These are phyloP conservation scores for Mythimna pallens DNA, from an alignment of 2,888 invertebrate species.

Conservation along the genomic window DNA sequence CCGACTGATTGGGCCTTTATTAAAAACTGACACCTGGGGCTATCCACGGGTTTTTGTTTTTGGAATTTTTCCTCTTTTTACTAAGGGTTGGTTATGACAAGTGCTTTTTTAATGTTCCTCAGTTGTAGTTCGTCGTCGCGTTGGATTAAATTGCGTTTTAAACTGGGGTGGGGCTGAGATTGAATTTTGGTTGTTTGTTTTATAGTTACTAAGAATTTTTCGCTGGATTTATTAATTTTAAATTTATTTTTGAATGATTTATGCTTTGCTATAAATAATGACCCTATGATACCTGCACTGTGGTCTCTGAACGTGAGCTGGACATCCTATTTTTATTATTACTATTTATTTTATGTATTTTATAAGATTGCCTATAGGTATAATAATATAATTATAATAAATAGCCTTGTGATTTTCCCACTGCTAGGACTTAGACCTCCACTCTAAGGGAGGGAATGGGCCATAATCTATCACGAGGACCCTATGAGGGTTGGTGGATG, in stretches of 20 bases:
- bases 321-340: no score
- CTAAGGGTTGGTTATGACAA: constrained; percentile 62
- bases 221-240: not conserved
- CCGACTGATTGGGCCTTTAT: constrained; percentile 89
- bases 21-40: constrained; percentile 90
- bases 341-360: no score
- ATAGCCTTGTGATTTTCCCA: no score
- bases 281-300: no score
- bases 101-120: constrained; percentile 61
- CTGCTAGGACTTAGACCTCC: no score
- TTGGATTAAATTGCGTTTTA: constrained; percentile 54
- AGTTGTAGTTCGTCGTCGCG: constrained; percentile 41
- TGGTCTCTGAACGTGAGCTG: no score
- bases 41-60: constrained; percentile 69
- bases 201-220: not conserved
- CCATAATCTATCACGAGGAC: no score
- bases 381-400: no score
- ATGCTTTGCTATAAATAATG: no score
- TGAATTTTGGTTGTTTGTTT: constrained; percentile 22
- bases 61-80: constrained; percentile 57
- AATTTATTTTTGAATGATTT: not conserved
- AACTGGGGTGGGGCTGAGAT: constrained; percentile 28
- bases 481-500: no score
- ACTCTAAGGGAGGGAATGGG: no score
- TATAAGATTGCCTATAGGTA: no score